Evolutionary conservation across 1,140 invertebrate genomes (phyloP), one percentile per base, ranked within the genome.

Genomic region (Trachymyrmex septentrionalis): DNA sequence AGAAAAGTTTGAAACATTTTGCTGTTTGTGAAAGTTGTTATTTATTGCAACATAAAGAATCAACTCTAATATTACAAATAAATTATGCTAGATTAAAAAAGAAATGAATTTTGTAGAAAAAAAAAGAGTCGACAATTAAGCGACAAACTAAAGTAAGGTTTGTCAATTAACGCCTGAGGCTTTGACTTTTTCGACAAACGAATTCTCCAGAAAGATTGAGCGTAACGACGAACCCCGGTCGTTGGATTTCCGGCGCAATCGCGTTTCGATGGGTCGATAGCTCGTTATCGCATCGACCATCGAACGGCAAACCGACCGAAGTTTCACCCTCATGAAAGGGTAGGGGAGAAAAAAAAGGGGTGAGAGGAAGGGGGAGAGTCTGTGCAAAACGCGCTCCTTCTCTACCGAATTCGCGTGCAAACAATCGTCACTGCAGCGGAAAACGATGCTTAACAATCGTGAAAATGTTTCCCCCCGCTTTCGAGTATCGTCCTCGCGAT

Each of bases 371-470:
- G 24, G 27, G 50, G 48, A 75, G 57, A 77, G 82, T 75, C 30
- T 85, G 66, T 77, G 44, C 69, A 72, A 88, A 88, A 88, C 84
- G 63, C 87, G 88, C 50, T 63, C 48, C 44, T 76, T 76, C 55
- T 57, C 67, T 71, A 61, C 21, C 55, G 63, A 78, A 75, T 55
- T 67, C 61, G 73, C 44, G 59, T 84, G 69, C 57, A 76, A 72
- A 76, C 75, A 66, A 82, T 82, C 80, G 88, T 87, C 69, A 61
- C 55, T 84, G 86, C 48, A 63, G 67, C 64, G 86, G 82, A 88
- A 75, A 90, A 78, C 81, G 88, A 77, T 73, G 86, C 64, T 90
- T 82, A 78, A 90, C 87, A 63, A 88, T 88, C 61, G 82, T 69
- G 84, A 72, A 88, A 72, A 90, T 81, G 86, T 80, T 38, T 87